phyloP scores from a whole-genome alignment of 2,888 invertebrate species.

The Cosmia trapezina region DNA sequence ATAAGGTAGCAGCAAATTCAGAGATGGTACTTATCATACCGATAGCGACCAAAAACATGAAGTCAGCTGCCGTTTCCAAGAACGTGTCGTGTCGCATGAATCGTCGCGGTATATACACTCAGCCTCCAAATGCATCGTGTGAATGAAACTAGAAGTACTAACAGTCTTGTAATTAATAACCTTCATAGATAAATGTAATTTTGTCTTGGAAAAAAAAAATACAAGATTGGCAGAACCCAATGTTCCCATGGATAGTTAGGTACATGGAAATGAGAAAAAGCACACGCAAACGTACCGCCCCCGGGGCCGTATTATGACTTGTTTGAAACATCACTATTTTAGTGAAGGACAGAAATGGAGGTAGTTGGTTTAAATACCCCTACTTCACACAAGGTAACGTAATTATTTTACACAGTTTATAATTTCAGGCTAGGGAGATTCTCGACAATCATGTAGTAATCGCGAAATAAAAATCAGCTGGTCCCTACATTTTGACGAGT shows the following conservation, averaged over 20 bases:
- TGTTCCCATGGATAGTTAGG: background rate
- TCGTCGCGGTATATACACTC: slow-evolving; percentile 92
- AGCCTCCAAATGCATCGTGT: slow-evolving; percentile 89
- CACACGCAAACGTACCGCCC: background rate
- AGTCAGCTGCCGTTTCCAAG: slow-evolving; percentile 77
- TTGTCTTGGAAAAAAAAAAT: background rate
- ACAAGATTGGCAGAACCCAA: background rate
- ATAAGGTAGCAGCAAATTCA: too few relatives aligned
- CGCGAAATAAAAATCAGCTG: too few relatives aligned
- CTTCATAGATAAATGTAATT: background rate
- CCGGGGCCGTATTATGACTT: background rate
- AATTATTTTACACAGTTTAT: background rate
- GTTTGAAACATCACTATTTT: background rate
- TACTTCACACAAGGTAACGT: background rate
- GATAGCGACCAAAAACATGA: slow-evolving; percentile 69
- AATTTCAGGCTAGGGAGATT: background rate
- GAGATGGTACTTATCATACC: background rate
- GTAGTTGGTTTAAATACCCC: background rate
- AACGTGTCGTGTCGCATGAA: slow-evolving; percentile 92
- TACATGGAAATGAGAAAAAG: background rate
- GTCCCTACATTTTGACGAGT: too few relatives aligned
- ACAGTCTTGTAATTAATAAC: background rate
- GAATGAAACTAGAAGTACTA: background rate
- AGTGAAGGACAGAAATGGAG: background rate
- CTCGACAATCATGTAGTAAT: background rate